These are phyloP conservation scores for Aromia moschata DNA, from an alignment of 2,888 invertebrate species.

Conservation along the genomic window DNA sequence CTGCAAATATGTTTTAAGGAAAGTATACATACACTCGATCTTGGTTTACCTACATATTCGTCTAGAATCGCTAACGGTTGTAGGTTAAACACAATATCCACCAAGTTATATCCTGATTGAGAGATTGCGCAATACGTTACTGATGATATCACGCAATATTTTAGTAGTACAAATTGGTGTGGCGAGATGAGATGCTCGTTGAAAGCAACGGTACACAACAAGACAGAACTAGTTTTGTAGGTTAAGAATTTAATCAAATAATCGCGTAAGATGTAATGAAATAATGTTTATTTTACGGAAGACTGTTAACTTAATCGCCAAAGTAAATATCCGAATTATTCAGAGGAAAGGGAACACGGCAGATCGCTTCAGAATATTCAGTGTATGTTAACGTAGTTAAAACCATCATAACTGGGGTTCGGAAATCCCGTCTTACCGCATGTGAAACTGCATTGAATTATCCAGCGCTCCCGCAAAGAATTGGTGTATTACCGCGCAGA, in stretches of 20 bases:
- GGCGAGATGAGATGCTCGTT: constrained; percentile 13
- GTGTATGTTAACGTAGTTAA: no score
- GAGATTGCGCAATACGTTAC: constrained; percentile 11
- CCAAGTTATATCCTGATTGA: constrained; percentile 7
- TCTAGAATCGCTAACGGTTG: not conserved
- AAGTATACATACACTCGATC: no score
- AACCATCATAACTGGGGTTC: no score
- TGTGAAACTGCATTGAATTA: no score
- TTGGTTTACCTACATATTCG: not conserved
- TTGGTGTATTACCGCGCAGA: no score
- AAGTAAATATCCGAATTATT: constrained; percentile 8
- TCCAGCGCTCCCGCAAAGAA: no score
- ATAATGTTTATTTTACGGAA: constrained; percentile 20
- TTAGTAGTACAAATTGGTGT: constrained; percentile 11
- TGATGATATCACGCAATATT: constrained; percentile 24
- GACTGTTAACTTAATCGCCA: constrained; percentile 15
- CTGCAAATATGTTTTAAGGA: no score
- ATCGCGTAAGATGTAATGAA: constrained; percentile 16
- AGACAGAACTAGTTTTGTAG: constrained; percentile 31
- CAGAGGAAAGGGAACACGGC: no score
- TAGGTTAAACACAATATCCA: constrained; percentile 10
- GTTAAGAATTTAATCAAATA: constrained; percentile 25
- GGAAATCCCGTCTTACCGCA: no score
- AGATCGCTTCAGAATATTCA: no score
- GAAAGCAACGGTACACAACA: constrained; percentile 24